These are phyloP conservation scores for Dendrocincla fuliginosa DNA, from an alignment of 2,797 vertebrate species.

Conservation along the genomic window DNA sequence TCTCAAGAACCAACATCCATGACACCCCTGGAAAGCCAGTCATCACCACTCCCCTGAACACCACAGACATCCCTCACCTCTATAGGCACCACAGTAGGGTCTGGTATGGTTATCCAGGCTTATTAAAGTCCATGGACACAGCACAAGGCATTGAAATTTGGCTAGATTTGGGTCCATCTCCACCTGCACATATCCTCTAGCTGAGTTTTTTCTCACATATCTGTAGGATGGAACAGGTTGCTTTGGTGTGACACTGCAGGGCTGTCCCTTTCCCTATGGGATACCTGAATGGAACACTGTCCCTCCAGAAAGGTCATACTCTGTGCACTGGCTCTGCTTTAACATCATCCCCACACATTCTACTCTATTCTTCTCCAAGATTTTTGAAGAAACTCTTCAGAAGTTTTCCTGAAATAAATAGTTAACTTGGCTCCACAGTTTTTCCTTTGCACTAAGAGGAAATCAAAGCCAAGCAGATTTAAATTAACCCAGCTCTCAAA, in stretches of 20 bases:
- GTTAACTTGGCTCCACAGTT: background rate
- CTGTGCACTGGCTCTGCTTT: background rate
- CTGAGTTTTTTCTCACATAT: rapidly evolving
- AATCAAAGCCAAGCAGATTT: background rate
- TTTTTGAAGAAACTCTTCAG: background rate
- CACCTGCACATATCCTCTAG: too few relatives aligned
- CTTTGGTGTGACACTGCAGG: background rate
- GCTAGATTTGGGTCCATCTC: background rate
- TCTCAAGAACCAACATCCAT: rapidly evolving
- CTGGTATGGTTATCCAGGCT: background rate
- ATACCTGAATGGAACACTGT: background rate
- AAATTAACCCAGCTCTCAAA: background rate
- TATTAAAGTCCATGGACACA: rapidly evolving
- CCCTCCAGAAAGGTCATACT: background rate
- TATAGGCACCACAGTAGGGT: rapidly evolving
- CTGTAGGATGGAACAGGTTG: background rate
- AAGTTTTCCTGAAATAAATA: rapidly evolving
- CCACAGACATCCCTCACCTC: rapidly evolving
- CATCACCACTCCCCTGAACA: too few relatives aligned
- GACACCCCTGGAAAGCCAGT: background rate
- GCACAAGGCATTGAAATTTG: background rate
- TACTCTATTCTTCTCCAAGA: background rate
- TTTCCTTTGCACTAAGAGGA: background rate
- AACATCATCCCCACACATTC: rapidly evolving
- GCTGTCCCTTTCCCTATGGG: too few relatives aligned